These are phyloP conservation scores for Caenorhabditis imperialis DNA, from an alignment of 2,888 invertebrate species.

Conservation along the genomic window DNA sequence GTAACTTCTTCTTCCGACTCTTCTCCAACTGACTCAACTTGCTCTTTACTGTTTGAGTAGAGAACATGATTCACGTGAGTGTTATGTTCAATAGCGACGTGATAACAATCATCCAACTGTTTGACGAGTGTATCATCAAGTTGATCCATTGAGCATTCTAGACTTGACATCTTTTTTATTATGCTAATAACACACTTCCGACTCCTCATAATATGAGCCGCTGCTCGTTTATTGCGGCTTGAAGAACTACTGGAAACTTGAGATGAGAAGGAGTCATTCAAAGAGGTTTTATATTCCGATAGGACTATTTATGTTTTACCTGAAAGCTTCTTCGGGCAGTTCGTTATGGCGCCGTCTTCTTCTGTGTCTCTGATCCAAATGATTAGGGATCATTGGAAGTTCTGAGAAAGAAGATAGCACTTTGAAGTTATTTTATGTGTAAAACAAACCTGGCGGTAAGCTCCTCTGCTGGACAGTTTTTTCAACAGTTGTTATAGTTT, in stretches of 20 bases:
- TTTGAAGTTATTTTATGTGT: conserved; percentile 11
- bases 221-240: conserved; percentile 61
- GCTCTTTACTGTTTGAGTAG: conserved; percentile 60
- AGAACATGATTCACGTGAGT: conserved; percentile 62
- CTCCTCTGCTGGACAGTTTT: conserved; percentile 23
- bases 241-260: not conserved
- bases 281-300: no score
- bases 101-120: conserved; percentile 67
- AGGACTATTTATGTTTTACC: no score
- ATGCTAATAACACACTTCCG: conserved; percentile 63
- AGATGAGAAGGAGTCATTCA: no score
- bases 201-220: conserved; percentile 69
- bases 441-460: no score
- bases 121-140: conserved; percentile 60
- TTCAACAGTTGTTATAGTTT: conserved; percentile 19
- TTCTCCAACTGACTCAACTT: conserved; percentile 56
- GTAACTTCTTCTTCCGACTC: conserved; percentile 39
- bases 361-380: conserved; percentile 45
- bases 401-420: conserved; percentile 7
- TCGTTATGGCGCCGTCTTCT: conserved; percentile 57
- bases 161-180: conserved; percentile 36
- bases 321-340: conserved; percentile 32
- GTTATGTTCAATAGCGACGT: conserved; percentile 64
- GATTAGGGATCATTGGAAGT: not conserved
- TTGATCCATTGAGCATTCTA: conserved; percentile 52